Percentiles rank a stretch among this genome's conserved stretches.
These are phyloP conservation scores for Bombus terrestris DNA, from an alignment of 1,140 invertebrate genomes.

Conservation along the genomic window DNA sequence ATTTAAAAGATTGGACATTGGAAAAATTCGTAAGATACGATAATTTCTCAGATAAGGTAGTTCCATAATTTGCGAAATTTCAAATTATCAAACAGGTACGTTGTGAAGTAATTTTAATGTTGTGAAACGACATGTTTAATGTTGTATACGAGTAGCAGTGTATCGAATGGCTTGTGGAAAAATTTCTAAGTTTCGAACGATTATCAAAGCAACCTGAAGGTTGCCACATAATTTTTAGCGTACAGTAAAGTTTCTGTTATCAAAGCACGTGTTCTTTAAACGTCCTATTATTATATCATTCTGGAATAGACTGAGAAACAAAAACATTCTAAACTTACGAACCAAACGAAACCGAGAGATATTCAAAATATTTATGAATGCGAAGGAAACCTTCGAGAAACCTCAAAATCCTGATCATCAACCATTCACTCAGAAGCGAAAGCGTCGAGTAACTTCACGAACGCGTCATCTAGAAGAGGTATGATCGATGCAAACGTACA, in stretches of 20 bases:
- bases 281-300: neutral
- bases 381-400: no score
- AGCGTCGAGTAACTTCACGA: neutral
- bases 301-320: no score
- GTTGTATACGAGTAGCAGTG: neutral
- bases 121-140: no score
- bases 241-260: neutral
- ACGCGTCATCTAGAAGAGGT: neutral
- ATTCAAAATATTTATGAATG: no score
- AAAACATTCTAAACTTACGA: no score
- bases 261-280: neutral
- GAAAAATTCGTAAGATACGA: no score
- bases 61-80: no score
- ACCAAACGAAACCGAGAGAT: no score
- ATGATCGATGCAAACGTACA: conserved; percentile 20
- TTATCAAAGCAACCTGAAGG: neutral
- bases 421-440: neutral
- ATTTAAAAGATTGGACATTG: no score
- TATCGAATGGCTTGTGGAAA: neutral
- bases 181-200: neutral
- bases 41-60: no score
- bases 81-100: no score
- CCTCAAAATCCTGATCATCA: neutral
- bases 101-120: no score
- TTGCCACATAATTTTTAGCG: neutral